Percentiles rank a stretch among this genome's conserved stretches.
Evolutionary conservation across 2,113 vertebrate genomes (phyloP).

Genomic region (Sapayoa aenigma): DNA sequence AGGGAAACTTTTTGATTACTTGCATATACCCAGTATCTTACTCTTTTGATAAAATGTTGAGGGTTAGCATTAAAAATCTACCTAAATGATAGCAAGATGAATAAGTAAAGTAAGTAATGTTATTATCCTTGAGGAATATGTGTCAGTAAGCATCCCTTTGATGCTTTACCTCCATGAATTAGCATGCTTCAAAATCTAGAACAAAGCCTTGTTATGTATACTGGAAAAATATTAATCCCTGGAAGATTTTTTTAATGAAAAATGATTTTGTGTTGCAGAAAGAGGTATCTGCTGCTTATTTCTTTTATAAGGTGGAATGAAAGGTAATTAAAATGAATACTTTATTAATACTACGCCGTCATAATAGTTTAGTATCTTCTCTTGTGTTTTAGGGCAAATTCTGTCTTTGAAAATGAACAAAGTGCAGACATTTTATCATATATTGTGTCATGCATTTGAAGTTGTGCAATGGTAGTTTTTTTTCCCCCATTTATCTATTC

Average conservation of each 20-base stretch:
- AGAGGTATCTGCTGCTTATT: neutral
- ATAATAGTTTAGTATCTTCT: neutral
- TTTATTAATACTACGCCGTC: neutral
- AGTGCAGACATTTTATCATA: neutral
- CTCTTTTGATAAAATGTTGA: neutral
- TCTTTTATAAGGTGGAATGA: slow-evolving; percentile 38
- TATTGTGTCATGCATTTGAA: neutral
- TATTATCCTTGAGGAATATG: neutral
- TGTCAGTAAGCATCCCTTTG: neutral
- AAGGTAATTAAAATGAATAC: neutral
- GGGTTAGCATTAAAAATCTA: neutral
- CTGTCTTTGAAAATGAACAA: neutral
- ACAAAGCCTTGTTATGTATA: neutral
- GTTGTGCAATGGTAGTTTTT: neutral
- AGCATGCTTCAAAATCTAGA: neutral
- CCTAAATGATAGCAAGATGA: neutral
- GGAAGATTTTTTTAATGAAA: neutral
- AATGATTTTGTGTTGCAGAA: neutral
- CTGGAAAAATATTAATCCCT: neutral
- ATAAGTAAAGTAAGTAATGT: neutral
- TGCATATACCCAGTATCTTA: neutral
- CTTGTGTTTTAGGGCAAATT: neutral
- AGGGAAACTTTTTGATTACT: neutral
- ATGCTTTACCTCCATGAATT: neutral
- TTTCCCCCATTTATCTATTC: neutral